phyloP scores from a whole-genome alignment of 2,797 vertebrate genomes.

The Pangasius larnaudii region DNA sequence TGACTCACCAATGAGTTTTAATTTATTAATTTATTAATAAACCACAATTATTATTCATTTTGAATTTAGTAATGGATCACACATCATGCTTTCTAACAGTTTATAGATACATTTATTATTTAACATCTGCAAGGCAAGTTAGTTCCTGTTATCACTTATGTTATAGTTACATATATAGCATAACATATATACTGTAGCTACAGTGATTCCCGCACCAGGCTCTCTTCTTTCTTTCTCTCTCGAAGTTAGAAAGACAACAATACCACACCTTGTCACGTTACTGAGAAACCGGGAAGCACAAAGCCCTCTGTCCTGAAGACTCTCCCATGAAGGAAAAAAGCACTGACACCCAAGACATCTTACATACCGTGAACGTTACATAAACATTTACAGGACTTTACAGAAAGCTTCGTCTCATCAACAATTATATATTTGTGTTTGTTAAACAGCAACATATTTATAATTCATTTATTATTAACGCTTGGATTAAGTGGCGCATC shows the following conservation, averaged over 20 bases:
- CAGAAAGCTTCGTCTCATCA: not conserved
- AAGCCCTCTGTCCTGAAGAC: not conserved
- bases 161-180: not conserved
- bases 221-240: not conserved
- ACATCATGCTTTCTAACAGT: not conserved
- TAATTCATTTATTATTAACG: not conserved
- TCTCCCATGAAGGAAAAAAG: not conserved
- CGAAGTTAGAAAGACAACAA: not conserved
- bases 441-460: not conserved
- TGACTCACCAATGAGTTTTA: no score
- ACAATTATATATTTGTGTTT: not conserved
- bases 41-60: not conserved
- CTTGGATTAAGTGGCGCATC: not conserved
- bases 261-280: not conserved
- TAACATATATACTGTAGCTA: no score
- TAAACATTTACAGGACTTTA: not conserved
- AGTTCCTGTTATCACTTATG: not conserved
- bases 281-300: not conserved
- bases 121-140: not conserved
- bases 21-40: not conserved
- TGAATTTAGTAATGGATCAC: not conserved
- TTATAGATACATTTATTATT: not conserved
- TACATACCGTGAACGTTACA: not conserved
- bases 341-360: not conserved
- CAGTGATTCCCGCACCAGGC: not conserved